Base-by-base conservation (phyloP, 2,888 invertebrate species). In the Hedychridium roseum region DNA sequence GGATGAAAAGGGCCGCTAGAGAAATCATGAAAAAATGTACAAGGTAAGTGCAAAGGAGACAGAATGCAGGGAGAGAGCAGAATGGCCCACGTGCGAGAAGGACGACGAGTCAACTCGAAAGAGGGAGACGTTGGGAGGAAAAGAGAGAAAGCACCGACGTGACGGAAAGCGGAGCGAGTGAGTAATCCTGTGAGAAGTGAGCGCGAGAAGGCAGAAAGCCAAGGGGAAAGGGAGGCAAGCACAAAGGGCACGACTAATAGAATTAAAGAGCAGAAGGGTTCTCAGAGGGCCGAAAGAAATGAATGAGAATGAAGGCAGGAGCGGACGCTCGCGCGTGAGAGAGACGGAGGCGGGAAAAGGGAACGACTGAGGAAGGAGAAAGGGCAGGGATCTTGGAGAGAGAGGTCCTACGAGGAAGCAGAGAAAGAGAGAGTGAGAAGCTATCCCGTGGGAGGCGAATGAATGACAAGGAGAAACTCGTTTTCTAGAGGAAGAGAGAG, bases 281-380 rank as follows among this genome's bases (percentile, higher is more conserved):
- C 16, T 16, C 32, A 34, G 40, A 28, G 14, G 23, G 27, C 20
- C 38, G 17, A 27, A 44, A 40, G 53, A 39, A 49, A n/a, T n/a
- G n/a, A n/a, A n/a, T n/a, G n/a, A n/a, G n/a, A n/a, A n/a, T n/a
- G n/a, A n/a, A n/a, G n/a, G n/a, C n/a, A n/a, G n/a, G n/a, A n/a
- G n/a, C n/a, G n/a, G n/a, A n/a, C n/a, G n/a, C n/a, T n/a, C n/a
- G n/a, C n/a, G n/a, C n/a, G n/a, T n/a, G n/a, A n/a, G n/a, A 44
- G 42, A 45, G 40, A 31, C 32, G 42, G 36, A 30, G 12, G 11
- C 18, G 35, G 20, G 47, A 27, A 14, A 35, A 37, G 50, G 44
- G 37, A 43, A 37, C 55, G 14, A 30, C 30, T 41, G n/a, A 42
- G 31, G 9, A n/a, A 34, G 46, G 58, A 58, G 62, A 54, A 47